Percentiles rank a stretch among this genome's conserved stretches.
Evolutionary conservation across 92 coral and sea anemone species (phyloP).

Genomic region (Epizoanthus illoricatus): DNA sequence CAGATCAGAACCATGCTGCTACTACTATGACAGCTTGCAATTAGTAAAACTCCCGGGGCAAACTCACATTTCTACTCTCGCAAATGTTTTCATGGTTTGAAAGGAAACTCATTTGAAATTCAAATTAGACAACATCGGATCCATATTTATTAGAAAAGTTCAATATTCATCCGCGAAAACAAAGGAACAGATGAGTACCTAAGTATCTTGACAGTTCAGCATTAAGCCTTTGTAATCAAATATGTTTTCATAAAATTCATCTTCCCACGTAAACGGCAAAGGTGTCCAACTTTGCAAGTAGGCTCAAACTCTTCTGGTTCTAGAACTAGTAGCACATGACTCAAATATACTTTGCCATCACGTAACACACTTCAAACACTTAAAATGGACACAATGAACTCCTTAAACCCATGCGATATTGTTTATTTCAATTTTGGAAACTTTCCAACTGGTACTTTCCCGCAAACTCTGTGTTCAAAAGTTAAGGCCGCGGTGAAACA

Average conservation of each 20-base stretch:
- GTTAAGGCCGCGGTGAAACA: background rate
- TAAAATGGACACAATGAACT: background rate
- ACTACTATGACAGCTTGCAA: too few species aligned
- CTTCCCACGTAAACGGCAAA: background rate
- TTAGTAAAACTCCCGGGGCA: too few species aligned
- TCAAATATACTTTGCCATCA: background rate
- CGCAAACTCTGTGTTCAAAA: background rate
- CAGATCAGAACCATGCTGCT: too few species aligned
- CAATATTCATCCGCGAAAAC: background rate
- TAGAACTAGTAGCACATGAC: too few species aligned
- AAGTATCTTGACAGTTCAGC: conserved; percentile 15
- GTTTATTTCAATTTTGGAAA: conserved; percentile 12
- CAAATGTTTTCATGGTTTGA: background rate
- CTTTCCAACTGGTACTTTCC: conserved; percentile 32
- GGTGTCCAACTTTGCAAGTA: conserved; percentile 6
- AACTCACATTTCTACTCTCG: background rate
- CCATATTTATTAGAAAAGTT: background rate
- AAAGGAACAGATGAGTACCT: conserved; percentile 18
- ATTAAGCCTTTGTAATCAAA: conserved; percentile 1
- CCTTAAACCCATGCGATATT: background rate
- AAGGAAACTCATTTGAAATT: conserved; percentile 12
- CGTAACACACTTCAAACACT: background rate
- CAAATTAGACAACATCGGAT: background rate
- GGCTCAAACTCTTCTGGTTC: too few species aligned
- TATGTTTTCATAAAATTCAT: background rate